phyloP scores from a whole-genome alignment of 2,797 vertebrate genomes.

The Australoheros facetus region DNA sequence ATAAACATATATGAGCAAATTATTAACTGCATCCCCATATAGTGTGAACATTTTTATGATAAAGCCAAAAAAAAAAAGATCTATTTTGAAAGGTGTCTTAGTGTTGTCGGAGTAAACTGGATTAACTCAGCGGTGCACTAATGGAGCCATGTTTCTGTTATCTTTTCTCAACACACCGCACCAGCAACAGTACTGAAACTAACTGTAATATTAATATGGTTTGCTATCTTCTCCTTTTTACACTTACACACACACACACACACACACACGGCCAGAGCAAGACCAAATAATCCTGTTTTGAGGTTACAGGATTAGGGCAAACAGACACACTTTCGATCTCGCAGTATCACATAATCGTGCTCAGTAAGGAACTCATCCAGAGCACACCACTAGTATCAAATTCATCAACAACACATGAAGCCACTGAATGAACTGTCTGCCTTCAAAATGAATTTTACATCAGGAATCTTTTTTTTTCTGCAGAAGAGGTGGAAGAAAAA shows the following conservation, averaged over 20 bases:
- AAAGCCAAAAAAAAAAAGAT: background rate
- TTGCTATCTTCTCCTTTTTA: constrained; percentile 9
- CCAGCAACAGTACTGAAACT: constrained; percentile 27
- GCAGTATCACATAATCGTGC: constrained; percentile 22
- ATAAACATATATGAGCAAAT: background rate
- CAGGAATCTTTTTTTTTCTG: background rate
- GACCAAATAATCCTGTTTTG: constrained; percentile 51
- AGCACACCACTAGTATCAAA: constrained; percentile 19
- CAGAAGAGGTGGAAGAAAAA: background rate
- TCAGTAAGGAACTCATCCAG: constrained; percentile 5
- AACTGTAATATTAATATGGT: constrained; percentile 48
- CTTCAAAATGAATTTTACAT: background rate
- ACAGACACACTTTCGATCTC: constrained; percentile 45
- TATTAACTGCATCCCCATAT: background rate
- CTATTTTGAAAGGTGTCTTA: background rate
- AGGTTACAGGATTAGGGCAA: constrained; percentile 52
- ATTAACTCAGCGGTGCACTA: constrained; percentile 14
- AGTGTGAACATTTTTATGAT: background rate
- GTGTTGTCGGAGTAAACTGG: background rate
- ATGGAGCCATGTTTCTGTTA: constrained; percentile 35
- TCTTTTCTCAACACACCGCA: constrained; percentile 47
- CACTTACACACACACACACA: constrained; percentile 2
- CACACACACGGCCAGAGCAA: constrained; percentile 11
- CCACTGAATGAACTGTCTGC: background rate
- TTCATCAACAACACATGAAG: constrained; percentile 16